phyloP scores from a whole-genome alignment of 2,888 invertebrate species.

The Cerceris rybyensis region DNA sequence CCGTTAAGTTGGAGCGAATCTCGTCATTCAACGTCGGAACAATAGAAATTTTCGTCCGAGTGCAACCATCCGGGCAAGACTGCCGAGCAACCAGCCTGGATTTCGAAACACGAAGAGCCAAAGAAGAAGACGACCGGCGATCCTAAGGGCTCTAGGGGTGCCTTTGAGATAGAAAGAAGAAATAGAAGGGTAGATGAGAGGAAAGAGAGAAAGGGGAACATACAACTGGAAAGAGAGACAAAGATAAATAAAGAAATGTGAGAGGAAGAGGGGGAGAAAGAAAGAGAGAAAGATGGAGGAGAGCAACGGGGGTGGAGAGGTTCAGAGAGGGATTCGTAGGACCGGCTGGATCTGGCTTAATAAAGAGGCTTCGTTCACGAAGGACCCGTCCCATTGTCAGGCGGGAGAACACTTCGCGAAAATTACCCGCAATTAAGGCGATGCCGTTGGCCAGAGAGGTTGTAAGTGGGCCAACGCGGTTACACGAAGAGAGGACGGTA shows the following conservation, averaged over 20 bases:
- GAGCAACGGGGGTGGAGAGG: not conserved
- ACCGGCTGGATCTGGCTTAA: constrained; percentile 44
- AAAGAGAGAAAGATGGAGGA: constrained; percentile 4
- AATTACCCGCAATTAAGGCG: constrained; percentile 67
- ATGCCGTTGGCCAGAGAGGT: constrained; percentile 42
- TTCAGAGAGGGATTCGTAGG: not conserved
- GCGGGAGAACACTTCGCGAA: constrained; percentile 45
- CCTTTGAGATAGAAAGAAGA: not conserved
- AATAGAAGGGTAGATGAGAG: not conserved
- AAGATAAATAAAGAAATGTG: constrained; percentile 6
- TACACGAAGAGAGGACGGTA: constrained; percentile 28
- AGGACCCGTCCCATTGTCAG: constrained; percentile 48
- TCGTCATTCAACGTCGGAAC: constrained; percentile 25
- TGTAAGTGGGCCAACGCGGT: constrained; percentile 42
- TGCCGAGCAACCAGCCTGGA: constrained; percentile 15
- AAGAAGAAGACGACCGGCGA: not conserved
- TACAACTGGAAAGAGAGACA: constrained; percentile 6
- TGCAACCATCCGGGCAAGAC: constrained; percentile 22
- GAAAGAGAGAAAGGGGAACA: constrained; percentile 7
- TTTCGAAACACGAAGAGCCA: constrained; percentile 2
- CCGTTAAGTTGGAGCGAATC: constrained; percentile 7
- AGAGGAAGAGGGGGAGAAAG: no score
- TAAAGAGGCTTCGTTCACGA: constrained; percentile 46
- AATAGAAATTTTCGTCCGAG: constrained; percentile 22
- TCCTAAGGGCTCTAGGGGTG: constrained; percentile 2